Evolutionary conservation across 2,797 vertebrate genomes (phyloP), one percentile per base, ranked within the genome.

Genomic region (Octomys mimax): DNA sequence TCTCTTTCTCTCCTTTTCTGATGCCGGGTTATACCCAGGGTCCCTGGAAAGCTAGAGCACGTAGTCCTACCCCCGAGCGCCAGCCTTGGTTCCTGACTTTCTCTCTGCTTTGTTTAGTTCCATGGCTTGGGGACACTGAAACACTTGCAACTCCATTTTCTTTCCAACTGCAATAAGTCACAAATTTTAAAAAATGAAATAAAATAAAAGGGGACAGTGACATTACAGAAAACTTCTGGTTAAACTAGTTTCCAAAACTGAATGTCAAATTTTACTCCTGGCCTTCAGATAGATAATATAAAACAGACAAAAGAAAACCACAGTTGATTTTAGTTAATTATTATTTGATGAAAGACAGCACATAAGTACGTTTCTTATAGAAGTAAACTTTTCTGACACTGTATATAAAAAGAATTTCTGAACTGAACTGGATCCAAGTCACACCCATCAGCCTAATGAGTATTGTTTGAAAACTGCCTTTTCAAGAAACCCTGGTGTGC

Each of bases 151-250:
- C 46, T 78, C 24, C 49, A 73, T 68, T 82, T 93, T 33, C 31
- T 82, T 31, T 46, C 31, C 75, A 91, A 81, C 31, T 62, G 49
- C 68, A n/a, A 42, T 28, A 95, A 54, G 42, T 78, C 57, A 94
- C 26, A 92, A 11, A 49, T 52, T 77, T 88, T 46, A 22, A 54
- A 79, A 79, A 68, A 92, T 39, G 49, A 89, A 88, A 75, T 36
- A 70, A 82, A 87, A 81, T 62, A 14, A 94, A 95, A 89, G 68
- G 26, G 14, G 81, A 54, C 31, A 88, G 54, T 66, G 49, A 57
- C n/a, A 62, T 18, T n/a, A 64, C 12, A 82, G 11, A 75, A 82
- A 82, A 36, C 57, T 19, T 70, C 49, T 94, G 52, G 54, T 54
- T 89, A 70, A 64, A 78, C 1, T 26, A 33, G 21, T 42, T 87